Base-by-base conservation (phyloP, 2,888 invertebrate genomes). In the Megamerina dolium region DNA sequence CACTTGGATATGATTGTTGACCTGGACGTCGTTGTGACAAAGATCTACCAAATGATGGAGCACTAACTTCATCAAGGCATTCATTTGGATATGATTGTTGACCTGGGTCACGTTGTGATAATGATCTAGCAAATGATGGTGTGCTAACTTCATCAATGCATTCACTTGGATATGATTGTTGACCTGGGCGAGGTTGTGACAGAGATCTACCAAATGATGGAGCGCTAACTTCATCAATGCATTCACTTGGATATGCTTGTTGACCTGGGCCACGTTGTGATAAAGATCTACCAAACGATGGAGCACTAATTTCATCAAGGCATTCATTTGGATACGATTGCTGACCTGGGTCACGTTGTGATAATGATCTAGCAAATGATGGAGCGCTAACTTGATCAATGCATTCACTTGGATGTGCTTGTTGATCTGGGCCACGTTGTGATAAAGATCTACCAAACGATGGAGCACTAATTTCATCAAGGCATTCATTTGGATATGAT, bases 391-490 rank as follows among this genome's bases (percentile, higher is more conserved):
- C 29, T 30, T 43, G 40, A 21, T 36, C 36, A 21, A 43, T 14
- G 23, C 43, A 43, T 32, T 40, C 43, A 23, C 29, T 36, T 5
- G 37, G 37, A n/a, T n/a, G 10, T 27, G 27, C 3, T 27, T 10
- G 27, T 27, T 27, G 27, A 27, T 27, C 13, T 27, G 27, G 27
- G 10, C 27, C 12, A 27, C 27, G 3, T 27, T 10, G 27, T 27
- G 32, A 21, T 26, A 37, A 26, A 5, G 43, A 31, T 16, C 6
- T 14, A 8, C 23, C 43, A 29, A 23, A 37, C 18, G 32, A 33
- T 27, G 37, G 46, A 2, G 40, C 33, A 23, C 43, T 43, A 10
- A 43, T 33, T 30, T 43, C 43, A 21, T 36, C 36, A 21, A 43
- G 17, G 23, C 43, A 43, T 32, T 40, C 43, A 23, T 23, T 36